These are phyloP conservation scores for Phymanthus crucifer DNA, from an alignment of 92 coral and sea anemone species.

Conservation along the genomic window DNA sequence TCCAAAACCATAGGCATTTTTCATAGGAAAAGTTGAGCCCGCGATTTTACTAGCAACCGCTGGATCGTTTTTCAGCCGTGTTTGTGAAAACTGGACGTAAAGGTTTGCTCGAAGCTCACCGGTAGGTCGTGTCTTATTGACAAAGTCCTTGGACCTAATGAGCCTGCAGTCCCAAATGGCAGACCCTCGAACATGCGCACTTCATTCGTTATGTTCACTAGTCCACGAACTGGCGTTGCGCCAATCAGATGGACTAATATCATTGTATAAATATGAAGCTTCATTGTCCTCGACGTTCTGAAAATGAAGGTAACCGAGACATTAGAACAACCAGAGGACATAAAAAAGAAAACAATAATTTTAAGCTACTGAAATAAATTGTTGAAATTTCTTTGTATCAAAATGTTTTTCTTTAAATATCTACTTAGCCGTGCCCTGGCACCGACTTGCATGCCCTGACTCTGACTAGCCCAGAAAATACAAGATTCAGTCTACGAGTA, in stretches of 20 bases:
- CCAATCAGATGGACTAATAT: neutral
- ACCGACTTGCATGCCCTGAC: no score
- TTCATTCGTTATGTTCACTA: conserved; percentile 12
- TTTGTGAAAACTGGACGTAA: no score
- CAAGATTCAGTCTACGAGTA: no score
- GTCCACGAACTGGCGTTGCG: neutral
- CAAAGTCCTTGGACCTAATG: conserved; percentile 28
- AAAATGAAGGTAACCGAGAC: neutral
- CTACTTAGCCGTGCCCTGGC: no score
- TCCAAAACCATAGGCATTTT: no score
- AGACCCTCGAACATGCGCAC: conserved; percentile 7
- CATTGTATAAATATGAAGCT: neutral
- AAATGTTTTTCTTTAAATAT: no score
- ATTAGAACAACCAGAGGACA: neutral
- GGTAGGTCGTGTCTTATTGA: conserved; percentile 57
- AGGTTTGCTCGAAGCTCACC: conserved; percentile 32
- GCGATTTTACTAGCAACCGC: no score
- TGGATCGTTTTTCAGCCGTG: no score
- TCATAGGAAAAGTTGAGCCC: no score
- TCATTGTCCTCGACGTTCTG: neutral
- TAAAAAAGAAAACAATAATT: neutral
- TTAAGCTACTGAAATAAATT: neutral
- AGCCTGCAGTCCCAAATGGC: conserved; percentile 15
- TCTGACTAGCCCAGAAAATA: no score
- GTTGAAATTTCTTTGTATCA: neutral